These are phyloP conservation scores for Ptychadena robeensis DNA, from an alignment of 2,797 vertebrate genomes.

Conservation along the genomic window DNA sequence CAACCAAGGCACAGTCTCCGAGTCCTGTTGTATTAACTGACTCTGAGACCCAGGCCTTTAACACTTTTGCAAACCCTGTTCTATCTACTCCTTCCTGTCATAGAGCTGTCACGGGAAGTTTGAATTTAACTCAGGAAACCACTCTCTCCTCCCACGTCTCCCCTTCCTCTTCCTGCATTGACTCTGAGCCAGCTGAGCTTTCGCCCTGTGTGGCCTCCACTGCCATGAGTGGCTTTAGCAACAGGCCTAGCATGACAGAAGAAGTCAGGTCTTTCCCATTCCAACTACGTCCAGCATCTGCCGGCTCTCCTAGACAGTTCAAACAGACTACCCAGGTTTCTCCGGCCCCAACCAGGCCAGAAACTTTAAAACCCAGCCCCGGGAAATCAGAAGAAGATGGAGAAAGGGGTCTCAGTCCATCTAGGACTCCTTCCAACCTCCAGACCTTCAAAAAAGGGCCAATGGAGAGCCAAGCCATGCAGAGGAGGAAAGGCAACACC, in stretches of 20 bases:
- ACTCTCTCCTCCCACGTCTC: constrained; percentile 59
- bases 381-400: constrained; percentile 66
- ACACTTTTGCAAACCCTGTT: constrained; percentile 39
- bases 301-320: constrained; percentile 47
- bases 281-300: constrained; percentile 46
- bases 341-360: constrained; percentile 59
- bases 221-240: constrained; percentile 38
- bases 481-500: constrained; percentile 84
- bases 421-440: constrained; percentile 67
- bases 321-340: constrained; percentile 56
- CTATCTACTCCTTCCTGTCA: constrained; percentile 51
- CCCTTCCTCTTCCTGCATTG: constrained; percentile 61
- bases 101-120: constrained; percentile 43
- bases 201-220: constrained; percentile 29
- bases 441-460: constrained; percentile 69
- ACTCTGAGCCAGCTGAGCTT: constrained; percentile 48
- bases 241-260: constrained; percentile 58
- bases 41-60: constrained; percentile 36
- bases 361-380: constrained; percentile 59
- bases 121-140: constrained; percentile 59
- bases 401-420: constrained; percentile 33
- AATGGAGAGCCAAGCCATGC: constrained; percentile 66
- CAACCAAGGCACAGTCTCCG: constrained; percentile 15
- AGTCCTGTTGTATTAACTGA: background rate
- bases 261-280: constrained; percentile 58